phyloP scores from a whole-genome alignment of 2,797 vertebrate species.

The Esox masquinongy region DNA sequence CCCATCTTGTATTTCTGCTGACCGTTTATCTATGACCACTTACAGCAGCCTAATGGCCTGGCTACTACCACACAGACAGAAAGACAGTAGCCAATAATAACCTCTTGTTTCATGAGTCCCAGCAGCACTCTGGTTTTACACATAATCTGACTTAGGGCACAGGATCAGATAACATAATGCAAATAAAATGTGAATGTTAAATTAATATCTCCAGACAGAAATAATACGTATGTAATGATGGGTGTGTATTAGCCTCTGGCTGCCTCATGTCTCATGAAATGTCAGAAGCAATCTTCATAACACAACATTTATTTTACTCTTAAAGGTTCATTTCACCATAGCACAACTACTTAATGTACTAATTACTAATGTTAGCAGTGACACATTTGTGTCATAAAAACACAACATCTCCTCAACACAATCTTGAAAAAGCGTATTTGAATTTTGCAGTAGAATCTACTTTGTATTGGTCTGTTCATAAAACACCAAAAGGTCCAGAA shows the following conservation, averaged over 20 bases:
- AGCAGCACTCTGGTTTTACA: not conserved
- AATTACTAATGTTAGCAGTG: too few species aligned
- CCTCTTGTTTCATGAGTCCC: not conserved
- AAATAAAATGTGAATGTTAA: not conserved
- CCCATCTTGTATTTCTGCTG: constrained; percentile 68
- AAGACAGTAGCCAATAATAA: not conserved
- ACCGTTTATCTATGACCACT: constrained; percentile 61
- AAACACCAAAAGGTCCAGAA: too few species aligned
- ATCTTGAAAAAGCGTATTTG: too few species aligned
- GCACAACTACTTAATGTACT: too few species aligned
- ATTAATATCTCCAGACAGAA: not conserved
- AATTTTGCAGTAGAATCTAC: too few species aligned
- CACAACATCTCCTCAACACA: too few species aligned
- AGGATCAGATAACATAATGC: not conserved
- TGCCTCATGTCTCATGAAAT: not conserved
- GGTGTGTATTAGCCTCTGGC: not conserved
- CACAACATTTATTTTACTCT: too few species aligned
- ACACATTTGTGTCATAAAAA: too few species aligned
- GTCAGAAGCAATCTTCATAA: not conserved
- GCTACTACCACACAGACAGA: not conserved
- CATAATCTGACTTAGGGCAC: not conserved
- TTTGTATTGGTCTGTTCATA: too few species aligned
- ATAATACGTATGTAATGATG: not conserved
- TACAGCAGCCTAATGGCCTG: constrained; percentile 65
- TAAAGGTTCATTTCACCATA: too few species aligned